phyloP scores from a whole-genome alignment of 2,797 vertebrate species.

The Clarias laeviceps region DNA sequence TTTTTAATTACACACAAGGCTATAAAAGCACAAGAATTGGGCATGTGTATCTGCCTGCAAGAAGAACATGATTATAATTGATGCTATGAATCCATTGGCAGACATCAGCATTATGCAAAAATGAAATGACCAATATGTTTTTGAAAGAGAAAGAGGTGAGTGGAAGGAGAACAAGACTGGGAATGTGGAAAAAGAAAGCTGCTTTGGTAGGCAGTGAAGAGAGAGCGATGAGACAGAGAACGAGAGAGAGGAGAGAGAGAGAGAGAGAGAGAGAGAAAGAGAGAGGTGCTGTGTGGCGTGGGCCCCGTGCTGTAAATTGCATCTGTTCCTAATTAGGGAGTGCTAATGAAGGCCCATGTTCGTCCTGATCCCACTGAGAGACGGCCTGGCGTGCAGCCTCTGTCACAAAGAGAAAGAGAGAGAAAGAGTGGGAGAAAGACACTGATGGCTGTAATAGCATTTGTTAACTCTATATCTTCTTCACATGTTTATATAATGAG shows the following conservation, averaged over 20 bases:
- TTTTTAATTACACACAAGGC: constrained; percentile 60
- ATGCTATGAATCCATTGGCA: neutral
- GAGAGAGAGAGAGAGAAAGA: constrained; percentile 43
- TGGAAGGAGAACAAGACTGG: neutral
- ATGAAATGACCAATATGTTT: neutral
- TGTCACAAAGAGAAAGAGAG: constrained; percentile 60
- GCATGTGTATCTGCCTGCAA: constrained; percentile 26
- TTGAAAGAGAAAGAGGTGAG: constrained; percentile 18
- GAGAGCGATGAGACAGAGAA: constrained; percentile 23
- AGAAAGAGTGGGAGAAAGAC: constrained; percentile 32
- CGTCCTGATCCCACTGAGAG: constrained; percentile 64
- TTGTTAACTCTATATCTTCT: constrained; percentile 34
- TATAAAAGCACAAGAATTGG: constrained; percentile 42
- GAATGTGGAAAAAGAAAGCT: constrained; percentile 27
- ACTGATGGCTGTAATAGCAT: constrained; percentile 39
- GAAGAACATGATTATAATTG: neutral
- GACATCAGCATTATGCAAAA: neutral
- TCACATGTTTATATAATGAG: neutral
- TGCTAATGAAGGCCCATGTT: constrained; percentile 82
- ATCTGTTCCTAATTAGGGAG: constrained; percentile 83
- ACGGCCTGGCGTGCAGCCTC: constrained; percentile 63
- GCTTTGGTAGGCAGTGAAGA: constrained; percentile 29
- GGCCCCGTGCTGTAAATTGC: constrained; percentile 69
- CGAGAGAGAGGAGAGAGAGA: constrained; percentile 33
- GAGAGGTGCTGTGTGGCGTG: constrained; percentile 55